Evolutionary conservation across 2,888 invertebrate species (phyloP).

Genomic region (Agrotis clavis): DNA sequence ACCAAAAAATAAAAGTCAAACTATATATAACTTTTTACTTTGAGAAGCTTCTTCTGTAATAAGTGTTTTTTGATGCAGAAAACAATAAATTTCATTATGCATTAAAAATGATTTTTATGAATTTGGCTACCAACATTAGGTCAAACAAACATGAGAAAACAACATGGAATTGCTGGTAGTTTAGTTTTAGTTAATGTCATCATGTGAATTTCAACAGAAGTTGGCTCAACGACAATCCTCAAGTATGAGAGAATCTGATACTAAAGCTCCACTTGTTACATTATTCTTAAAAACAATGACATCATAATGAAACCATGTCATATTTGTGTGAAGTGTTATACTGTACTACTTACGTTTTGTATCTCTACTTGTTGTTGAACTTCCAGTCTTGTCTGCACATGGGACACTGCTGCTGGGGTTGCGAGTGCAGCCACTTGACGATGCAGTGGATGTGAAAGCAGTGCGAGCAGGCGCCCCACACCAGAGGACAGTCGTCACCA

Average conservation of each 20-base stretch:
- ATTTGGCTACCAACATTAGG: too few species aligned
- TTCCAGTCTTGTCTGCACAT: conserved; percentile 99
- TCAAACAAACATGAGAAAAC: too few species aligned
- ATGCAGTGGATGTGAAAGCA: conserved; percentile 99
- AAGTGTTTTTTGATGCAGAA: too few species aligned
- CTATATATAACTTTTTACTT: too few species aligned
- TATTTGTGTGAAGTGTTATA: neutral
- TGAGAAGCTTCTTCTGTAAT: too few species aligned
- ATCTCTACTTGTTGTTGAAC: conserved; percentile 94
- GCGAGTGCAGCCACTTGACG: conserved; percentile 99
- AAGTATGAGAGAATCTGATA: neutral
- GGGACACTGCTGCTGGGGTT: conserved; percentile 97
- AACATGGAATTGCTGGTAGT: too few species aligned
- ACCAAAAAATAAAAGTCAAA: too few species aligned
- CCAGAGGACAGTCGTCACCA: conserved; percentile 99
- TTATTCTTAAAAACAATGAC: conserved; percentile 5
- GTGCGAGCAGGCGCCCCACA: conserved; percentile 99
- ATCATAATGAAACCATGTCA: conserved; percentile 1
- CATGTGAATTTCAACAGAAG: too few species aligned
- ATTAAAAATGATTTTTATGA: too few species aligned
- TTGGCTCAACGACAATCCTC: too few species aligned
- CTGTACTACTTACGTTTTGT: conserved; percentile 53
- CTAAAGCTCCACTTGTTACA: neutral
- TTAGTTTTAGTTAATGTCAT: too few species aligned
- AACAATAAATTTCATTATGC: too few species aligned